Conservation (phyloP, 1,140 invertebrate genomes). For the Drosophila kanapiae region DNA sequence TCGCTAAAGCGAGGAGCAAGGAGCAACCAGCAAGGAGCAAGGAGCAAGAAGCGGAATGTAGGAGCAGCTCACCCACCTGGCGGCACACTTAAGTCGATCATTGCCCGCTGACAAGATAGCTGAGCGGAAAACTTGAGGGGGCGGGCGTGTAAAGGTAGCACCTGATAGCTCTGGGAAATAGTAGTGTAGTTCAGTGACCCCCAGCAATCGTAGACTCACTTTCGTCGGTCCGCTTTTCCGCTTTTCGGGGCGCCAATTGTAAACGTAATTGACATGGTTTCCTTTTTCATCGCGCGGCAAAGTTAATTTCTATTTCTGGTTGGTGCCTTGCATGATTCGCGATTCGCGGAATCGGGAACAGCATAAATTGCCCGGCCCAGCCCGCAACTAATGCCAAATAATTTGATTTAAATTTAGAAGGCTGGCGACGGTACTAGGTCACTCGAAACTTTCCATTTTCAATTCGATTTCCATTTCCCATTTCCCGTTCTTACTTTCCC, state of each 20-base stretch:
- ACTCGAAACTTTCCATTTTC: conserved; percentile 53
- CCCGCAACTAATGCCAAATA: conserved; percentile 75
- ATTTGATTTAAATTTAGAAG: conserved; percentile 81
- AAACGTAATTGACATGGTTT: conserved; percentile 84
- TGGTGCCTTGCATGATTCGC: conserved; percentile 55
- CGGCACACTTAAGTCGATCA: conserved; percentile 80
- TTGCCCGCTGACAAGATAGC: conserved; percentile 55
- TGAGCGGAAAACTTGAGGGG: conserved; percentile 12
- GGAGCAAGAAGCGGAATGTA: neutral
- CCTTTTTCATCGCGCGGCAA: conserved; percentile 52
- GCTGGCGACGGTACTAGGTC: conserved; percentile 52
- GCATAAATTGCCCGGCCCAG: conserved; percentile 64
- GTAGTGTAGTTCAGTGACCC: conserved; percentile 54
- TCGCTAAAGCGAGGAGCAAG: conserved; percentile 1
- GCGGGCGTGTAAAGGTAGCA: neutral
- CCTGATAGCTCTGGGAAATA: conserved; percentile 6
- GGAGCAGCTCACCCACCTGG: conserved; percentile 16
- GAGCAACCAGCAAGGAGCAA: neutral
- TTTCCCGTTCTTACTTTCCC: conserved; percentile 11
- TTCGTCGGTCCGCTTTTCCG: conserved; percentile 45
- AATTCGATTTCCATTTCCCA: conserved; percentile 9
- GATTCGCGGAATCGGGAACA: conserved; percentile 57
- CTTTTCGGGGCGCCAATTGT: conserved; percentile 64
- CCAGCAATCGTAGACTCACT: conserved; percentile 46
- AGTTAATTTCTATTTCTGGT: conserved; percentile 75